phyloP scores from a whole-genome alignment of 2,113 vertebrate genomes.

The Chroicocephalus ridibundus region DNA sequence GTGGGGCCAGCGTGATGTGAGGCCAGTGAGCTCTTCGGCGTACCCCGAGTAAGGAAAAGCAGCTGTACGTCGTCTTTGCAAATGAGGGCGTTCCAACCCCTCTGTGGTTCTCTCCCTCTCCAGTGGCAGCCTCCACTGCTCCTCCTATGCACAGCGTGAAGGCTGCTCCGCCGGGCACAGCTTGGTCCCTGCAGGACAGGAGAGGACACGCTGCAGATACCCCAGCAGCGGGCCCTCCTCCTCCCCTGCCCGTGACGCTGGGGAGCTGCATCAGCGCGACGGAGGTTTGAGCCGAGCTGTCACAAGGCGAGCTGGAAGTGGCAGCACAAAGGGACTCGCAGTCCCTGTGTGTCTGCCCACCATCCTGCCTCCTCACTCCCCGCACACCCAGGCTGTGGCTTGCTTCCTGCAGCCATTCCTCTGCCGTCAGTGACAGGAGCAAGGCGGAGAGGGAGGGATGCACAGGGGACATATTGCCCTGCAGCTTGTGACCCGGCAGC shows the following conservation, averaged over 20 bases:
- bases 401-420: background rate
- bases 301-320: background rate
- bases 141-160: background rate
- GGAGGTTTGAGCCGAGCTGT: background rate
- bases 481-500: background rate
- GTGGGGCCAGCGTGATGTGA: background rate
- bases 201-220: background rate
- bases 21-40: background rate
- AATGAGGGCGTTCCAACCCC: background rate
- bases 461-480: background rate
- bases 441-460: background rate
- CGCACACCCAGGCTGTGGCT: background rate
- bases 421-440: background rate
- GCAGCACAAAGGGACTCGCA: background rate
- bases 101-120: background rate
- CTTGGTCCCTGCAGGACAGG: background rate
- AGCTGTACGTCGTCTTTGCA: background rate
- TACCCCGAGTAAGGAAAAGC: background rate
- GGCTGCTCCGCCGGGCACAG: background rate
- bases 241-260: background rate
- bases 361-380: background rate
- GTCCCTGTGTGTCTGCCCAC: background rate
- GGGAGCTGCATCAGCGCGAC: background rate
- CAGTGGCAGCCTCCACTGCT: background rate
- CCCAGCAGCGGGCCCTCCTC: background rate